Conservation (phyloP, 2,113 vertebrate genomes). For the Poecile atricapillus region DNA sequence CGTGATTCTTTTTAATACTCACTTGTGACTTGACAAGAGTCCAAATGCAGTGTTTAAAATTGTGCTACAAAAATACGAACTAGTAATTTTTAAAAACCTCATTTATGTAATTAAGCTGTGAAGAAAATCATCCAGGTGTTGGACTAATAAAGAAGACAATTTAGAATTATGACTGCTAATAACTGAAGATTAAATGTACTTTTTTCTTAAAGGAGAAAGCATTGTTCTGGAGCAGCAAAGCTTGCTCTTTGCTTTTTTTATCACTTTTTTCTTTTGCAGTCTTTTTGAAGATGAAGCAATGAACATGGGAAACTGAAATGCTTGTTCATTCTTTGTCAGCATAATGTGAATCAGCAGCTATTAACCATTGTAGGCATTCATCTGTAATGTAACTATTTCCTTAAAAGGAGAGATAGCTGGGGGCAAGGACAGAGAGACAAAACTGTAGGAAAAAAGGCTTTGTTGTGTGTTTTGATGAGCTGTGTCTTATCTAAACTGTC, state of each 20-base stretch:
- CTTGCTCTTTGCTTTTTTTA: background rate
- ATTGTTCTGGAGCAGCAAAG: background rate
- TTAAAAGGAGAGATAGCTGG: slow-evolving; percentile 57
- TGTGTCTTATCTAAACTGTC: background rate
- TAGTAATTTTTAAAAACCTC: background rate
- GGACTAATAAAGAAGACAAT: background rate
- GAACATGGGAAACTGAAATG: background rate
- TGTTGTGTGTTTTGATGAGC: background rate
- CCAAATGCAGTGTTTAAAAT: background rate
- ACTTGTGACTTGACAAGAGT: background rate
- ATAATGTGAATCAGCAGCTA: slow-evolving; percentile 66
- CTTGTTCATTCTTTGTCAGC: slow-evolving; percentile 65
- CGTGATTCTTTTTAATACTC: background rate
- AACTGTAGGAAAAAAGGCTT: background rate
- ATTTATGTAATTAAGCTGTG: background rate
- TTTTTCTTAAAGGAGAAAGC: background rate
- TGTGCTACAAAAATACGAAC: background rate
- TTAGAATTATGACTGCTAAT: background rate
- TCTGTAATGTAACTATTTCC: slow-evolving; percentile 47
- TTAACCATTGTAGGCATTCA: slow-evolving; percentile 18
- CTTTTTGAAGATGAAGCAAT: background rate
- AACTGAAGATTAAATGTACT: background rate
- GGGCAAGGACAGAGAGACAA: background rate
- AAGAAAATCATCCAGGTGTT: background rate
- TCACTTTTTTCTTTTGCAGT: background rate